These are phyloP conservation scores for Volucella bombylans DNA, from an alignment of 2,888 invertebrate genomes.

Conservation along the genomic window DNA sequence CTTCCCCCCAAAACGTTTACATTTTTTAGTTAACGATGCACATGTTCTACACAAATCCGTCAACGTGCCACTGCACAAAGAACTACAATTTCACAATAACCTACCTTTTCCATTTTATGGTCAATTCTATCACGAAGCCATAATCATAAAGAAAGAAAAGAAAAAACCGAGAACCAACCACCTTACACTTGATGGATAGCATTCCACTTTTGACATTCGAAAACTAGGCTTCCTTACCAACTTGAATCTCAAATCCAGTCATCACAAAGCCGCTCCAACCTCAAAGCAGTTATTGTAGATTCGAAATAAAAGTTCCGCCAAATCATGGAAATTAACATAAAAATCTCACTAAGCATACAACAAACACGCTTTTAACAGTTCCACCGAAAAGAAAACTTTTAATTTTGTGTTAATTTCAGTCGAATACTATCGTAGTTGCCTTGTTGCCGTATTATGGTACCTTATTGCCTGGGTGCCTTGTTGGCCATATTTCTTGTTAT, in stretches of 20 bases:
- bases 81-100: conserved; percentile 4
- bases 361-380: conserved; percentile 51
- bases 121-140: conserved; percentile 39
- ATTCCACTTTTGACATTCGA: conserved; percentile 63
- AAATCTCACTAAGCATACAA: conserved; percentile 60
- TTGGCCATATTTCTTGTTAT: conserved; percentile 42
- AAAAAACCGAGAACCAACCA: conserved; percentile 34
- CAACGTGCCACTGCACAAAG: neutral
- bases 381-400: conserved; percentile 55
- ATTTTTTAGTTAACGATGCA: conserved; percentile 26
- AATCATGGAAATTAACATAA: conserved; percentile 69
- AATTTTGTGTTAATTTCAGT: conserved; percentile 44
- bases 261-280: conserved; percentile 6
- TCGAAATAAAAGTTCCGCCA: conserved; percentile 38
- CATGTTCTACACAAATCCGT: conserved; percentile 17
- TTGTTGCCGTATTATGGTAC: no score
- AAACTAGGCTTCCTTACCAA: conserved; percentile 20
- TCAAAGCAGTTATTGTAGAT: conserved; percentile 32
- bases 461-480: neutral
- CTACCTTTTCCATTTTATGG: conserved; percentile 25
- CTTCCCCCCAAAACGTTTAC: conserved; percentile 9
- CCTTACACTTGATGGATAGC: conserved; percentile 60
- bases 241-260: conserved; percentile 25
- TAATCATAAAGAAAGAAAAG: conserved; percentile 21
- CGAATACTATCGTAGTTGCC: no score